Conservation (phyloP, 2,113 vertebrate genomes). For the Phyllostomus hastatus region DNA sequence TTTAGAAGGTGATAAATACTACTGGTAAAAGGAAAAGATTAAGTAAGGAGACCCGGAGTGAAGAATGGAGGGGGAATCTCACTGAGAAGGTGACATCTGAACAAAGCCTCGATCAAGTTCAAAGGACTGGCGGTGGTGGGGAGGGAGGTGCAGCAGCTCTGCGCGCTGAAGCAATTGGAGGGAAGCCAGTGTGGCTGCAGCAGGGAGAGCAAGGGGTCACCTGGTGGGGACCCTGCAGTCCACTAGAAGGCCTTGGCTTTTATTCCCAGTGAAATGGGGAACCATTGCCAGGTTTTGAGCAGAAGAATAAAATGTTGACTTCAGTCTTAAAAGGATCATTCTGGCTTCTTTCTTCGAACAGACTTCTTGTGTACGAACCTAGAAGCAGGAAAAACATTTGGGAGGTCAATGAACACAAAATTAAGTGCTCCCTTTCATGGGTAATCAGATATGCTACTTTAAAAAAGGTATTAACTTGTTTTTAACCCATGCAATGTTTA, state of each 20-base stretch:
- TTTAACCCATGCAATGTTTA: neutral
- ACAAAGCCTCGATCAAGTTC: neutral
- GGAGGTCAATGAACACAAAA: neutral
- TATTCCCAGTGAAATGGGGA: neutral
- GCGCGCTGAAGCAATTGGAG: neutral
- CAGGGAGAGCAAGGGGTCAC: neutral
- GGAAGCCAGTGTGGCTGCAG: neutral
- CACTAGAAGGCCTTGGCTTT: neutral
- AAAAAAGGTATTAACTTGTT: neutral
- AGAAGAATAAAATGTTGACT: neutral
- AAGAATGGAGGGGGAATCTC: neutral
- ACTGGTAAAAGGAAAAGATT: neutral
- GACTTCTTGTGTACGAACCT: neutral
- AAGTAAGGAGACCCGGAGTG: neutral
- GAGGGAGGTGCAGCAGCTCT: neutral
- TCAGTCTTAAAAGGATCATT: neutral
- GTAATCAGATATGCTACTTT: neutral
- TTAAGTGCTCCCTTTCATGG: neutral
- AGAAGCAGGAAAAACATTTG: neutral
- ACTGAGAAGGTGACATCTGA: neutral
- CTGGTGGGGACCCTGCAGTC: neutral
- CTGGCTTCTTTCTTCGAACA: neutral
- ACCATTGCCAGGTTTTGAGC: neutral
- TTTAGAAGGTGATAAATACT: neutral
- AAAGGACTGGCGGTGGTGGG: neutral